These are phyloP conservation scores for Tribolium freemani DNA, from an alignment of 2,888 invertebrate species.

Conservation along the genomic window DNA sequence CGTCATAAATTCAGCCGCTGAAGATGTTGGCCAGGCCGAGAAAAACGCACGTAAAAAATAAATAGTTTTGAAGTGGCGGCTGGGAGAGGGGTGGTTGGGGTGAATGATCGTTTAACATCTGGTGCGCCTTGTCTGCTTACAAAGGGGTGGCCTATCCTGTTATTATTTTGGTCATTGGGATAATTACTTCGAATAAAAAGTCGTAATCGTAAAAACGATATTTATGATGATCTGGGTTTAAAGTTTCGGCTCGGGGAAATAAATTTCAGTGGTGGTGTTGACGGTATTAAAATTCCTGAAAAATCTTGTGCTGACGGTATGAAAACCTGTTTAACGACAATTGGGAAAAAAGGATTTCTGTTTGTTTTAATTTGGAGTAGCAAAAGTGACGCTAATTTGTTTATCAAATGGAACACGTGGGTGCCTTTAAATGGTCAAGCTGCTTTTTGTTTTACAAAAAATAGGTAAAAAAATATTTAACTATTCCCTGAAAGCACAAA, in stretches of 20 bases:
- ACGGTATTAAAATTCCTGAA: neutral
- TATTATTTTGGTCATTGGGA: conserved; percentile 11
- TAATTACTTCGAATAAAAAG: conserved; percentile 1
- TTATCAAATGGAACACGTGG: neutral
- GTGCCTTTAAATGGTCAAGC: too few species aligned
- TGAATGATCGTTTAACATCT: conserved; percentile 26
- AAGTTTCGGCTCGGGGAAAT: neutral
- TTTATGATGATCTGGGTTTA: conserved; percentile 11
- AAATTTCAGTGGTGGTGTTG: neutral
- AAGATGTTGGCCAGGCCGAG: conserved; percentile 3
- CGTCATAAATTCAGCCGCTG: conserved; percentile 10
- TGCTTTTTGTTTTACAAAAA: too few species aligned
- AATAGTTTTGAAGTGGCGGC: neutral
- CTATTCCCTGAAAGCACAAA: too few species aligned
- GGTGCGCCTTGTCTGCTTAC: neutral
- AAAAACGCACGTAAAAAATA: conserved; percentile 4
- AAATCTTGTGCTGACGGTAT: neutral
- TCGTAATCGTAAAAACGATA: neutral
- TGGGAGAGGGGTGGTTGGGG: neutral
- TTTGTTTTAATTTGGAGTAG: neutral
- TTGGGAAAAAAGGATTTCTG: neutral
- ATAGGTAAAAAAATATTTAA: too few species aligned
- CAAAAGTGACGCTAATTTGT: neutral
- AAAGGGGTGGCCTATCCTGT: neutral
- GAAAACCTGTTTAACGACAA: neutral